Base-by-base conservation (phyloP, 2,113 vertebrate species). In the Lycaon pictus region DNA sequence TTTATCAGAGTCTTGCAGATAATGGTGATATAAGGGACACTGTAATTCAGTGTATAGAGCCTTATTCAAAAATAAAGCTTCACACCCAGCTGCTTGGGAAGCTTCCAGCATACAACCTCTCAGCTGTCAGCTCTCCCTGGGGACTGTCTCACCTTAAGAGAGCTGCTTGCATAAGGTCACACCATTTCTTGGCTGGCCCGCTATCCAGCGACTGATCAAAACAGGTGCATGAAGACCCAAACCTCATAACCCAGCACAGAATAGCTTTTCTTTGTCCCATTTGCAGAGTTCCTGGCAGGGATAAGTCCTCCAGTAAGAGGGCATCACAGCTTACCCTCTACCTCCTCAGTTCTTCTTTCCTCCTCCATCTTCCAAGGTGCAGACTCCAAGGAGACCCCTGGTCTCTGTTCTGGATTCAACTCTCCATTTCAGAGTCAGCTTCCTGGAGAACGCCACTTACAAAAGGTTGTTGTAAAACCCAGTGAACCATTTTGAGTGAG, bases 41-140 rank as follows among this genome's bases (percentile, higher is more conserved):
- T 27, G n/a, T 53, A 17, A 35, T 7, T 4, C 17, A n/a, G 13
- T 11, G 29, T 22, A 4, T 13, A 35, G 27, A 53, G 16, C 13
- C 79, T 95, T 35, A 58, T 16, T 79, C 12, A 67, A 32, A 82
- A 72, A 87, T 25, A 43, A 72, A 62, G 43, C 37, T 60, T 58
- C 35, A 63, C 20, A 37, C 2, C 6, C 3, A 32, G 2, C 11
- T 76, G 4, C 7, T 22, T 23, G 12, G 72, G 1, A 7, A 19
- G 0, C 11, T 60, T 48, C 6, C 23, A 55, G 16, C 2, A 48
- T 1, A 55, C 20, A 82, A 1, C 15, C 0, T 0, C 1, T n/a
- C 35, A 72, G 43, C 32, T 77, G 1, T 2, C 37, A 81, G 27
- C 37, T 11, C 2, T 80, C 22, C 17, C 3, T 27, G 11, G 17